Conservation (phyloP, 2,113 vertebrate genomes). For the Lophochroa leadbeateri region DNA sequence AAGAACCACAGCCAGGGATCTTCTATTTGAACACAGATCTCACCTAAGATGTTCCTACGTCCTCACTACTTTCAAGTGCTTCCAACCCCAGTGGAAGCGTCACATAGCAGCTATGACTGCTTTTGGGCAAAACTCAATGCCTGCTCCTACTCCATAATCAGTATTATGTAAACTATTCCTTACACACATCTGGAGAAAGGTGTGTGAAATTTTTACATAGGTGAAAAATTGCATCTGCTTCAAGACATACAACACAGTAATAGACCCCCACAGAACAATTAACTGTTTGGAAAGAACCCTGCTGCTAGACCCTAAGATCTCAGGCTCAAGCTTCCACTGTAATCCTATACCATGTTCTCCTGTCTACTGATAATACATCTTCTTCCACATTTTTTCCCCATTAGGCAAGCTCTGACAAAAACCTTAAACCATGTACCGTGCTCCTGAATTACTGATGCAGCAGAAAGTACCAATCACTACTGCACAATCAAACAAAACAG, state of each 20-base stretch:
- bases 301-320: neutral
- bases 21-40: neutral
- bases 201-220: neutral
- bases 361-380: neutral
- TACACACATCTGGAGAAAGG: neutral
- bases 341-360: neutral
- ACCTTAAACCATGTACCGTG: neutral
- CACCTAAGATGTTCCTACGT: neutral
- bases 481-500: neutral
- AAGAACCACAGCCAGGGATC: neutral
- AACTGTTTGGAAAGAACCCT: neutral
- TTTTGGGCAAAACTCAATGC: neutral
- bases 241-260: neutral
- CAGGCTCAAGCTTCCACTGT: neutral
- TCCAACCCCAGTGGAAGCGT: neutral
- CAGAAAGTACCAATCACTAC: neutral
- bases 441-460: neutral
- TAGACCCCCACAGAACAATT: neutral
- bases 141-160: neutral
- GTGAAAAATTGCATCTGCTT: neutral
- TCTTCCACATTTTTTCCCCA: neutral
- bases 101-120: rapidly evolving
- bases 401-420: neutral
- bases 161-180: neutral
- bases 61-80: neutral